Evolutionary conservation across 2,113 vertebrate genomes (phyloP).

Genomic region (human): GRCh38 chr2:241134001-241134500

Average conservation of each 20-base stretch:
- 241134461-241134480: background rate
- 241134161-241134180: background rate
- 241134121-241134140: background rate
- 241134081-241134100: background rate
- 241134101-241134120: rapidly evolving
- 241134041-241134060: background rate
- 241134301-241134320: background rate
- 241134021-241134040: background rate
- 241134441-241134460: no score
- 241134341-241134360: background rate
- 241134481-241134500: rapidly evolving
- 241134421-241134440: background rate
- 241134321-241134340: no score
- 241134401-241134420: background rate
- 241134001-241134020: background rate
- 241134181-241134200: background rate
- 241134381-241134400: background rate
- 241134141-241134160: background rate
- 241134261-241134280: background rate
- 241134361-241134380: rapidly evolving
- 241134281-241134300: background rate
- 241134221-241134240: background rate
- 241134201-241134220: rapidly evolving
- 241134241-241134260: rapidly evolving
- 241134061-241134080: rapidly evolving